Percentiles rank a stretch among this genome's conserved stretches.
Evolutionary conservation across 2,113 vertebrate species (phyloP).

Genomic region (Halichoeres trimaculatus): DNA sequence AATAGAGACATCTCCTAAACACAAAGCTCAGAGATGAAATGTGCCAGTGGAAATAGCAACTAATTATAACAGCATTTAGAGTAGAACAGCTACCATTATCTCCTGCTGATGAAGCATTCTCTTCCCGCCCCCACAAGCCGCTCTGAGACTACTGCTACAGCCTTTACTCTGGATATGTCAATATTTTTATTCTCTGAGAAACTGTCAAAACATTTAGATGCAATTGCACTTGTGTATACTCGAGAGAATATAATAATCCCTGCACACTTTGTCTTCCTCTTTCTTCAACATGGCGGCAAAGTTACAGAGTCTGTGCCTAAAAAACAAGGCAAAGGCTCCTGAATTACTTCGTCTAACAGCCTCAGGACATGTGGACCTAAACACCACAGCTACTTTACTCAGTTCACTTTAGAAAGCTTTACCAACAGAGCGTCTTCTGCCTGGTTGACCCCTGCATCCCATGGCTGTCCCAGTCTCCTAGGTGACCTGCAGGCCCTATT

Average conservation of each 20-base stretch:
- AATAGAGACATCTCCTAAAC: constrained; percentile 12
- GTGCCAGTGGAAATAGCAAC: constrained; percentile 25
- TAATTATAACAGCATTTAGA: constrained; percentile 42
- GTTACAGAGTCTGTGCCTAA: neutral
- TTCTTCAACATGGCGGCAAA: neutral
- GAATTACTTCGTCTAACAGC: constrained; percentile 13
- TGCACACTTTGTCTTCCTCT: neutral
- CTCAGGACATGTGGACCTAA: constrained; percentile 14
- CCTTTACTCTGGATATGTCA: neutral
- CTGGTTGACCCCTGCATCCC: constrained; percentile 48
- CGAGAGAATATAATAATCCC: neutral
- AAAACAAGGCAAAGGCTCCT: neutral
- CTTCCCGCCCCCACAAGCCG: constrained; percentile 8
- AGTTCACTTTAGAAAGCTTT: constrained; percentile 54
- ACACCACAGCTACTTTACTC: neutral
- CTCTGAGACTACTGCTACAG: neutral
- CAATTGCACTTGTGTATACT: constrained; percentile 10
- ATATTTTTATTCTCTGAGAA: constrained; percentile 21
- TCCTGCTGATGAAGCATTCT: constrained; percentile 14
- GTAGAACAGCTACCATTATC: constrained; percentile 31
- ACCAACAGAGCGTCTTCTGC: constrained; percentile 74
- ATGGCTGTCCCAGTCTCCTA: constrained; percentile 57
- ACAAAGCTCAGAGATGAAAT: constrained; percentile 19
- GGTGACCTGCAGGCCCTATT: constrained; percentile 33
- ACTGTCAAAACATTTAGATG: constrained; percentile 16